Base-by-base conservation (phyloP, 2,888 invertebrate species). In the Iselma pallidipennis region DNA sequence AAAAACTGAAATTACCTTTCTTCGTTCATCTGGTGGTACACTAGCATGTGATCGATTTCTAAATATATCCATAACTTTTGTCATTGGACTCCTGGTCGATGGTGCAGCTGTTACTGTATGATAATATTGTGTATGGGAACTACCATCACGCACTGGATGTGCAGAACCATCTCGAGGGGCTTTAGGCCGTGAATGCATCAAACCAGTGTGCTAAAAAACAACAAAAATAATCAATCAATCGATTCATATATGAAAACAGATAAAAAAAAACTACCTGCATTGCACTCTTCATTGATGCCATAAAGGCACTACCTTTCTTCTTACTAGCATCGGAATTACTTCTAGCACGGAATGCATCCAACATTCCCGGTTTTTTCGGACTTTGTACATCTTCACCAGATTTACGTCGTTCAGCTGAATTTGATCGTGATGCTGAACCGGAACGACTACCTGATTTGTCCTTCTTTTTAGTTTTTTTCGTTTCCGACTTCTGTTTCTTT, bases 1-100 rank as follows among this genome's bases (percentile, higher is more conserved):
- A 31, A 10, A n/a, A n/a, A n/a, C 10, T 21, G 12, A 14, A 85
- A 87, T 86, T 78, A 90, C 89, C 83, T 88, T 89, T 84, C 88
- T 88, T 66, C 88, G 82, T 71, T 90, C 90, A 64, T 89, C 90
- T 28, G 89, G 86, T 45, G 88, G 86, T 52, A 87, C 86, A 57
- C 89, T 88, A 72, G 88, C 88, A 80, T 90, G 90, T 62, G 90
- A 89, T 70, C 91, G 85, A 80, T 89, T 88, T 61, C 95, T 87
- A 82, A 95, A 95, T 78, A 95, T 90, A 80, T 95, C 95, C 89
- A 94, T 94, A 53, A 95, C 94, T 85, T 94, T 95, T 67, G 92
- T 91, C 85, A 95, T 94, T 2, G 95, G 92, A 73, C 92, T 91
- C 68, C 86, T 83, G 69, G 83, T 83, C 70, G 88, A 86, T 0